Conservation (phyloP, 2,113 vertebrate species). For the Mobula hypostoma region DNA sequence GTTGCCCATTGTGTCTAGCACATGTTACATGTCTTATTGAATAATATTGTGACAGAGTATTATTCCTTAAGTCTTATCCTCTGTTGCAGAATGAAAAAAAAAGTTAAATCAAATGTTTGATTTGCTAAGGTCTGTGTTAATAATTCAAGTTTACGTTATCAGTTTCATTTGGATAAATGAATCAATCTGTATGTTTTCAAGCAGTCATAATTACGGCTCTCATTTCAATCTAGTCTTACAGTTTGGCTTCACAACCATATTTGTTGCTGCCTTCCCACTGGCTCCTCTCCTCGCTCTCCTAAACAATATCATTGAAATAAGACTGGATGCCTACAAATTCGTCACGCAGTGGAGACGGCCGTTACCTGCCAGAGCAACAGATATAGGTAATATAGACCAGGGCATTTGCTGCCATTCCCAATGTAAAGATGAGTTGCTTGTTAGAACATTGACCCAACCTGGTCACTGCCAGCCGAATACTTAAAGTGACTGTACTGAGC, state of each 20-base stretch:
- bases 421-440: not conserved
- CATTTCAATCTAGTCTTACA: constrained; percentile 74
- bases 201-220: not conserved
- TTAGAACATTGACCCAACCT: not conserved
- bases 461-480: not conserved
- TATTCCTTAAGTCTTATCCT: no score
- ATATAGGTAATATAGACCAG: constrained; percentile 73
- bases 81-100: not conserved
- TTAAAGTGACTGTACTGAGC: not conserved
- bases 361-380: constrained; percentile 88
- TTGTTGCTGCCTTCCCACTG: constrained; percentile 92
- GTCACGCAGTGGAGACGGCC: constrained; percentile 95
- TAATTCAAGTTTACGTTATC: not conserved
- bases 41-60: no score
- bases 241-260: constrained; percentile 98
- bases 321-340: constrained; percentile 96
- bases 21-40: not conserved
- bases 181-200: not conserved
- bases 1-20: not conserved
- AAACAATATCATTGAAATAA: constrained; percentile 97
- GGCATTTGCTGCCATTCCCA: not conserved
- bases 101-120: not conserved
- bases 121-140: not conserved
- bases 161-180: not conserved
- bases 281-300: constrained; percentile 90